Base-by-base conservation (phyloP, 37 sponge, comb jelly and placozoan genomes). In the Amphimedon queenslandica region DNA sequence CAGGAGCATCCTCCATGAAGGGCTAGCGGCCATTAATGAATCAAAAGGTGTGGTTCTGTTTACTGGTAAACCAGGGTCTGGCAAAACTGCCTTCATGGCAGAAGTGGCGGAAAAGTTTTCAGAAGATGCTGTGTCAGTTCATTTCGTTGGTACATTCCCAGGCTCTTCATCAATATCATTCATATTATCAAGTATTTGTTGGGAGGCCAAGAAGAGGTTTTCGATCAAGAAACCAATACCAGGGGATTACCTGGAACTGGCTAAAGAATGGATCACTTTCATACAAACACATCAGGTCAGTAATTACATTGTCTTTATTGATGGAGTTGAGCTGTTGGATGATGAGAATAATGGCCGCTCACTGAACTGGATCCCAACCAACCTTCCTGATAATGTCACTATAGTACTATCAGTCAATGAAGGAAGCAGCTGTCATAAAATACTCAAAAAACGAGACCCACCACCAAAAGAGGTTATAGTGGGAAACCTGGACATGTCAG, bases 71-170 rank as follows among this genome's bases (percentile, higher is more conserved):
- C 84, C 90, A 23, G 96, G 96, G 2, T 89, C 82, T 37, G 96
- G 96, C 0, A 96, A 92, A 67, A 85, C 93, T 35, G 89, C 96
- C 25, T 82, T 96, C 75, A 89, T 96, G 93, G 90, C 87, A 57
- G 85, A 85, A 24, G 35, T 88, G 20, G 77, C 88, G 28, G 82
- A 84, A 51, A 72, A 23, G 11, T 28, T 74, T 1, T 6, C 65
- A 21, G 61, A 37, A 25, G 28, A 70, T 0, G 55, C 71, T 16
- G 72, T 96, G 11, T 35, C 92, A 27, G 41, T 85, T 20, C 96
- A 96, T 84, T 92, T 92, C 65, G 64, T 88, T 30, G 96, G 96
- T 70, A 87, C 92, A 1, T 78, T 84, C 13, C 96, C 96, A 4
- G 87, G 73, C 38, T 96, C 96, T 11, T 65, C 84, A 33, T 80